phyloP scores from a whole-genome alignment of 64 coral and sea anemone species.

The Stichodactyla helianthus region DNA sequence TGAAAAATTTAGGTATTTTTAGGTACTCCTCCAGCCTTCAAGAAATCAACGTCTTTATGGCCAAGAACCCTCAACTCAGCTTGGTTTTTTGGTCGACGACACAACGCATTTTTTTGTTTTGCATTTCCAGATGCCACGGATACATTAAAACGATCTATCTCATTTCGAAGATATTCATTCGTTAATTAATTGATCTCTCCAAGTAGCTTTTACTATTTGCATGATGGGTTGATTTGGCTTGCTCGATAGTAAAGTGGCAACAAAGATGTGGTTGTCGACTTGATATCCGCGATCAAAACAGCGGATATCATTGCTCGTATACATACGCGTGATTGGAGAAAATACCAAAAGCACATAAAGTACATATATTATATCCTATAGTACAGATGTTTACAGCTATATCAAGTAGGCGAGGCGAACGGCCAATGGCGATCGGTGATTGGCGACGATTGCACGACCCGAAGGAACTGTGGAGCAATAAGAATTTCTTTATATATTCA shows the following conservation, averaged over 20 bases:
- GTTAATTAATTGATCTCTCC: constrained; percentile 9
- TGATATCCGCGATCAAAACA: background rate
- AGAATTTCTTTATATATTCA: too few relatives aligned
- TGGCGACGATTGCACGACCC: too few relatives aligned
- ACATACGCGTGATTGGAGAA: too few relatives aligned
- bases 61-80: too few relatives aligned
- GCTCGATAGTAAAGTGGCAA: background rate
- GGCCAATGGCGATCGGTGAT: too few relatives aligned
- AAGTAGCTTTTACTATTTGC: background rate
- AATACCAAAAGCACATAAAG: too few relatives aligned
- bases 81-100: background rate
- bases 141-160: constrained; percentile 8
- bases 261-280: background rate
- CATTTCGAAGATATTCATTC: background rate
- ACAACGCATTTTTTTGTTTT: background rate
- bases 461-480: too few relatives aligned
- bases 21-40: background rate
- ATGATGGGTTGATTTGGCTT: background rate
- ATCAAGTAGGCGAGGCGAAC: too few relatives aligned
- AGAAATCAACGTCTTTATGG: background rate
- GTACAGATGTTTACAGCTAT: too few relatives aligned
- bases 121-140: background rate
- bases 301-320: background rate
- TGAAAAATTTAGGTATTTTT: background rate
- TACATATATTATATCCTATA: too few relatives aligned